A percentile compares a stretch with the other conserved stretches of the same genome.
phyloP scores from a whole-genome alignment of 2,113 vertebrate genomes.

The Austrofundulus limnaeus region DNA sequence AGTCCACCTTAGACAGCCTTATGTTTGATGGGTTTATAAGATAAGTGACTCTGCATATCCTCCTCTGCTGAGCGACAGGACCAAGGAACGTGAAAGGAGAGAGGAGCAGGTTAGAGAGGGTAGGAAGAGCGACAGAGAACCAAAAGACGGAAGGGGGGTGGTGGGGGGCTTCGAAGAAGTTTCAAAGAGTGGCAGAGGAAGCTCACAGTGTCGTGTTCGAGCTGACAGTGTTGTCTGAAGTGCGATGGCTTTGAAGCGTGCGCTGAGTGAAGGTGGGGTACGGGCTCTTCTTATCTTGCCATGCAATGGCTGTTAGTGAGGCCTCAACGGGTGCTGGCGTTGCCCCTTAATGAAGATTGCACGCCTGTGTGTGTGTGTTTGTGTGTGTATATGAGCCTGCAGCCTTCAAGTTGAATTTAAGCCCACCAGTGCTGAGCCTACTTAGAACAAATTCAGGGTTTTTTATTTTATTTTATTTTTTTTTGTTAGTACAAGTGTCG shows the following conservation, averaged over 20 bases:
- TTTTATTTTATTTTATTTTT: too few relatives aligned
- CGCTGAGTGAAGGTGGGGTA: slow-evolving; percentile 51
- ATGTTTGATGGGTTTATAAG: slow-evolving; percentile 69
- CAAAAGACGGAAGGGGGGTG: slow-evolving; percentile 52
- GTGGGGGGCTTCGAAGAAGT: slow-evolving; percentile 62
- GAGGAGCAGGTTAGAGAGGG: slow-evolving; percentile 13
- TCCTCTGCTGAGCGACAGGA: slow-evolving; percentile 41
- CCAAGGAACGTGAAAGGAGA: slow-evolving; percentile 35
- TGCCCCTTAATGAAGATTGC: slow-evolving; percentile 64
- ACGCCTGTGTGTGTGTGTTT: slow-evolving; percentile 24
- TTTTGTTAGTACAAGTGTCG: background rate
- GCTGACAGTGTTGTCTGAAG: slow-evolving; percentile 67
- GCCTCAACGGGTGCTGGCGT: slow-evolving; percentile 52
- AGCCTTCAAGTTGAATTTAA: slow-evolving; percentile 21
- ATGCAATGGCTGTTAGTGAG: slow-evolving; percentile 66
- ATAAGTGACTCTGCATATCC: slow-evolving; percentile 62
- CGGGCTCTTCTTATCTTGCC: slow-evolving; percentile 61
- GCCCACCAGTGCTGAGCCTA: background rate
- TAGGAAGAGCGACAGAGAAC: slow-evolving; percentile 40
- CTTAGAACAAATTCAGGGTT: background rate
- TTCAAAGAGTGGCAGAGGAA: slow-evolving; percentile 69
- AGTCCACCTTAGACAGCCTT: slow-evolving; percentile 63
- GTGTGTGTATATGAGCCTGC: slow-evolving; percentile 27
- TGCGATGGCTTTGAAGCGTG: slow-evolving; percentile 65
- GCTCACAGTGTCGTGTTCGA: slow-evolving; percentile 49